Evolutionary conservation across 2,888 invertebrate genomes (phyloP).

Genomic region (Sesia apiformis): DNA sequence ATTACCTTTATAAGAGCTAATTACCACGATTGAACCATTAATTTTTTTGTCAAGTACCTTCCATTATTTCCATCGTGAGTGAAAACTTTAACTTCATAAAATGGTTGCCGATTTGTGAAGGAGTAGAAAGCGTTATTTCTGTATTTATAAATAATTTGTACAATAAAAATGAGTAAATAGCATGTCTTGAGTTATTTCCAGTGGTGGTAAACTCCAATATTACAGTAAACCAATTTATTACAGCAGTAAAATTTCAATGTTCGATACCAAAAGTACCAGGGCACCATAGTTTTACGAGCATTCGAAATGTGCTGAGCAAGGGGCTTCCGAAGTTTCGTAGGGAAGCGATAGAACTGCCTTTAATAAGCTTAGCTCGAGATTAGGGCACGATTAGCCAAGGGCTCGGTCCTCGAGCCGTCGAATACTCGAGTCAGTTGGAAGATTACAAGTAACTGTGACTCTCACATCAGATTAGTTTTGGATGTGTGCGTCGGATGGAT

Average conservation of each 20-base stretch:
- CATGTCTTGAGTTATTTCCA: too few species aligned
- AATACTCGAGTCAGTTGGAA: slow-evolving; percentile 47
- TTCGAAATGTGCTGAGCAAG: slow-evolving; percentile 56
- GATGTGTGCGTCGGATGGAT: slow-evolving; percentile 17
- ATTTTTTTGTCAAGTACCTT: too few species aligned
- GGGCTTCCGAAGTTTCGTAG: slow-evolving; percentile 72
- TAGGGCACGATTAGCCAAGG: slow-evolving; percentile 67
- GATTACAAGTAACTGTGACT: slow-evolving; percentile 61
- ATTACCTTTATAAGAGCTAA: too few species aligned
- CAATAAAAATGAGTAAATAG: too few species aligned
- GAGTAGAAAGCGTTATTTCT: too few species aligned
- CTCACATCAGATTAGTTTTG: slow-evolving; percentile 51
- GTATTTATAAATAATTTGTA: too few species aligned
- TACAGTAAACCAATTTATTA: slow-evolving; percentile 43
- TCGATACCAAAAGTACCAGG: slow-evolving; percentile 44
- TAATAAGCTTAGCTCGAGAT: slow-evolving; percentile 72
- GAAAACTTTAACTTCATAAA: too few species aligned
- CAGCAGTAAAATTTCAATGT: slow-evolving; percentile 60
- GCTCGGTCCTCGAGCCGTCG: slow-evolving; percentile 43
- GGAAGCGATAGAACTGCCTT: slow-evolving; percentile 69
- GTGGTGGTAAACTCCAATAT: slow-evolving; percentile 19
- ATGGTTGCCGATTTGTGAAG: too few species aligned
- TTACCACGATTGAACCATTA: too few species aligned
- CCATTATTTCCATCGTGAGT: too few species aligned
- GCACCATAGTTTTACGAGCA: slow-evolving; percentile 59